phyloP scores from a whole-genome alignment of 2,888 invertebrate genomes.

The Lepidocyrtinus sp. region DNA sequence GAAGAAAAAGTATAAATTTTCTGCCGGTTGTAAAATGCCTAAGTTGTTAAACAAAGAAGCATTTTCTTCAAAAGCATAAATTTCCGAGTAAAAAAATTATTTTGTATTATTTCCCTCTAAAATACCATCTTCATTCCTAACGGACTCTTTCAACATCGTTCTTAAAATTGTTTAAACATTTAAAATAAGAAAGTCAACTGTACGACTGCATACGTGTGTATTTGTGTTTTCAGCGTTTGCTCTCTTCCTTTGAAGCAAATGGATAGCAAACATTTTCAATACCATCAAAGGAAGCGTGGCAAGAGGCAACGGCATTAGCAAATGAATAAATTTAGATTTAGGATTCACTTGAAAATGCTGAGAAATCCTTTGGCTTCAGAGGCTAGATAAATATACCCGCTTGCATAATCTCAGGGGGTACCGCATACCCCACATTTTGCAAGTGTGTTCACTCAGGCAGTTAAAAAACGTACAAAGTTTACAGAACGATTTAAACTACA shows the following conservation, averaged over 20 bases:
- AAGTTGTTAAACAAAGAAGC: background rate
- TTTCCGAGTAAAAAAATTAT: background rate
- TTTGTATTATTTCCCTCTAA: background rate
- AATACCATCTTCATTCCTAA: slow-evolving; percentile 4
- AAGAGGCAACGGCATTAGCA: background rate
- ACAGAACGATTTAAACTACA: no score
- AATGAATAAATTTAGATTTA: slow-evolving; percentile 6
- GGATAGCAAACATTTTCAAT: background rate
- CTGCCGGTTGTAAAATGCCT: background rate
- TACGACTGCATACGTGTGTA: no score
- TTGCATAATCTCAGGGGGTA: background rate
- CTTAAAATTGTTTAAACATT: slow-evolving; percentile 9
- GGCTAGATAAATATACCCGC: slow-evolving; percentile 4
- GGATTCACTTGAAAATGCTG: slow-evolving; percentile 8
- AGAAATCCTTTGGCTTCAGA: slow-evolving; percentile 2
- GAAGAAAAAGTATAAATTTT: background rate
- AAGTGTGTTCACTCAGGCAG: no score
- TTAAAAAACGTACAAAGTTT: no score
- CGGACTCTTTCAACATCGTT: background rate
- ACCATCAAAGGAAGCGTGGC: background rate
- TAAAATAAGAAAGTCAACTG: background rate
- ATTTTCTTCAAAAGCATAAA: slow-evolving; percentile 3
- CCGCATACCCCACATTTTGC: no score
- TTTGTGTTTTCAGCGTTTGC: background rate
- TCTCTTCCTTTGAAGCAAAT: background rate